Evolutionary conservation across 2,888 invertebrate genomes (phyloP).

Genomic region (Melanophora roralis): DNA sequence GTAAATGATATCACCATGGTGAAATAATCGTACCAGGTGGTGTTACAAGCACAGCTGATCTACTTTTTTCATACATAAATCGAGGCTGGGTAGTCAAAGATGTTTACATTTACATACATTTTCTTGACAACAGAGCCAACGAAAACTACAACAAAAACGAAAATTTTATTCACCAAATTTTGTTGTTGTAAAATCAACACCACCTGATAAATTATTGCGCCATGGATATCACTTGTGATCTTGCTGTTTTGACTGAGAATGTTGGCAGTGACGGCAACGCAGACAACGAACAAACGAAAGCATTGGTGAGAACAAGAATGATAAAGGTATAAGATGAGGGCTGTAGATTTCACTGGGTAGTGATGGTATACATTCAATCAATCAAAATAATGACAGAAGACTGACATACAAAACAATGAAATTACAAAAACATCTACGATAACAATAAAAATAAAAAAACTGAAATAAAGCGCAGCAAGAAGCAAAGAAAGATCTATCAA

Average conservation of each 20-base stretch:
- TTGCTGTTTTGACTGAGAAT: slow-evolving; percentile 14
- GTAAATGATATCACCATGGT: slow-evolving; percentile 50
- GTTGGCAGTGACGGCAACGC: not conserved
- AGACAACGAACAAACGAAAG: not conserved
- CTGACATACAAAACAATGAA: slow-evolving; percentile 56
- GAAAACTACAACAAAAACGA: no score
- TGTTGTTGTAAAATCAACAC: no score
- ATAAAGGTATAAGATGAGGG: slow-evolving; percentile 23
- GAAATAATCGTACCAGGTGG: no score
- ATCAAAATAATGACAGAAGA: slow-evolving; percentile 66
- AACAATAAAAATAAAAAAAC: slow-evolving; percentile 33
- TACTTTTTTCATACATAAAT: no score
- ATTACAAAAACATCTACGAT: slow-evolving; percentile 48
- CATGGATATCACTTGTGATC: slow-evolving; percentile 56
- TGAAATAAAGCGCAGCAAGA: slow-evolving; percentile 14
- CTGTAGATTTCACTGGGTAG: slow-evolving; percentile 42
- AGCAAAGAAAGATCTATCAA: slow-evolving; percentile 38
- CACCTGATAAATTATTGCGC: no score
- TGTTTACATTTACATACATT: no score
- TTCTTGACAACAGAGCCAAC: no score
- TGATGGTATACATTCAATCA: slow-evolving; percentile 64
- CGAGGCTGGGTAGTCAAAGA: no score
- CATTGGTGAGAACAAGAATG: slow-evolving; percentile 20
- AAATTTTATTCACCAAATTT: no score
- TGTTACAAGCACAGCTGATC: no score